Conservation (phyloP, 2,888 invertebrate species). For the Cerceris ruficornis region DNA sequence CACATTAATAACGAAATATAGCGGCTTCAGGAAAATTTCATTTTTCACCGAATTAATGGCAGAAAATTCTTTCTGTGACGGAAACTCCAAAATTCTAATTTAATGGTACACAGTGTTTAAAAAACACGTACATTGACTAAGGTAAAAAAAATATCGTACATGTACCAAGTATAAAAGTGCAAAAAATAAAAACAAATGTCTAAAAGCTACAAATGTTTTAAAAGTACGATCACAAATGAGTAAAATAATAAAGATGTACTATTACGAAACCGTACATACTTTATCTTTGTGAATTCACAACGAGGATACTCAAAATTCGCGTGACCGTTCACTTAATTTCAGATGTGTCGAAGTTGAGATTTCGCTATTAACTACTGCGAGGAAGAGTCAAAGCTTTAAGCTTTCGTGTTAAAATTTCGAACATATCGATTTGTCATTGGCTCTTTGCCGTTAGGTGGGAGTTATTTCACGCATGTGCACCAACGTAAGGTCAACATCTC, state of each 20-base stretch:
- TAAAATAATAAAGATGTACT: slow-evolving; percentile 12
- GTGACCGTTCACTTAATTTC: slow-evolving; percentile 22
- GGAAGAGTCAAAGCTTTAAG: slow-evolving; percentile 32
- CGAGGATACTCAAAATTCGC: neutral
- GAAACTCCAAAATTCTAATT: too few species aligned
- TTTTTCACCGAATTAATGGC: too few species aligned
- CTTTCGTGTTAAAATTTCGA: slow-evolving; percentile 56
- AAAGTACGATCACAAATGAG: neutral
- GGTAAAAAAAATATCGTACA: neutral
- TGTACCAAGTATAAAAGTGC: neutral
- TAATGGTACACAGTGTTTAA: too few species aligned
- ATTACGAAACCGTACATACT: neutral
- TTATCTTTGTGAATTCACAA: slow-evolving; percentile 1
- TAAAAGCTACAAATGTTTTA: neutral
- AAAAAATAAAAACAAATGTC: neutral
- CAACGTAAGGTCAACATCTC: slow-evolving; percentile 32
- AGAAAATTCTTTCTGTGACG: too few species aligned
- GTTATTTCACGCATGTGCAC: slow-evolving; percentile 50
- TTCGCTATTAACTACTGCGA: slow-evolving; percentile 37
- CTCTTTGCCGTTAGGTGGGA: slow-evolving; percentile 33
- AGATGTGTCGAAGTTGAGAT: slow-evolving; percentile 19
- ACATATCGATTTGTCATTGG: slow-evolving; percentile 61
- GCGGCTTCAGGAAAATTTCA: too few species aligned
- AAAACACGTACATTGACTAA: too few species aligned
- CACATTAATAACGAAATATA: too few species aligned